These are phyloP conservation scores for Drosophila ironensis DNA, from an alignment of 1,140 invertebrate species.

Conservation along the genomic window DNA sequence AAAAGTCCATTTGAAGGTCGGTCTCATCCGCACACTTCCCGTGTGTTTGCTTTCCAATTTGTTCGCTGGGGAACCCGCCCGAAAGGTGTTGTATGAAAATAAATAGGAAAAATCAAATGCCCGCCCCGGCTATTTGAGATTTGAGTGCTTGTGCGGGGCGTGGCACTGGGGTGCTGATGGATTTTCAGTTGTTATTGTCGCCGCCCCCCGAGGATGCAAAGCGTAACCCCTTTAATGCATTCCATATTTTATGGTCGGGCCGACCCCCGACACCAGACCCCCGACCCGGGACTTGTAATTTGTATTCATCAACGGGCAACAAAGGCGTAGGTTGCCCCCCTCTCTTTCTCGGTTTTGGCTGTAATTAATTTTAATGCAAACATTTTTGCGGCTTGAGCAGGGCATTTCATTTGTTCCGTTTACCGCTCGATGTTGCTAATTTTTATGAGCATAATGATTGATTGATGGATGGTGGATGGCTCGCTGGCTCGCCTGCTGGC, in stretches of 20 bases:
- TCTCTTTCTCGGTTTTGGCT: too few relatives aligned
- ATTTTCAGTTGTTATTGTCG: conserved; percentile 35
- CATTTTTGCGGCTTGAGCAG: conserved; percentile 42
- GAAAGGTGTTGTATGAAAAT: conserved; percentile 8
- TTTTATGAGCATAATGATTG: conserved; percentile 71
- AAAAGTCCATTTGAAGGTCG: background rate
- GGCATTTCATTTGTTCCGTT: conserved; percentile 34
- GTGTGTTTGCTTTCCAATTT: conserved; percentile 23
- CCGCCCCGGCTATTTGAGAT: background rate
- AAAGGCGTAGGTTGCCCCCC: conserved; percentile 1
- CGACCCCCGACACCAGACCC: too few relatives aligned
- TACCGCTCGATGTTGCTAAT: conserved; percentile 56
- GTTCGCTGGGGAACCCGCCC: conserved; percentile 3
- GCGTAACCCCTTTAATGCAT: conserved; percentile 25
- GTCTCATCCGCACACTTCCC: background rate
- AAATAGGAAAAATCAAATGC: background rate
- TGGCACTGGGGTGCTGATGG: conserved; percentile 22
- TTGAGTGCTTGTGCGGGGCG: background rate
- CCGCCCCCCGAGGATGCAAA: too few relatives aligned
- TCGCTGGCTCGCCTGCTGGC: background rate
- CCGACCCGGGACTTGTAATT: conserved; percentile 20
- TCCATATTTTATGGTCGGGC: conserved; percentile 19
- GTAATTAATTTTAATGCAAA: conserved; percentile 71
- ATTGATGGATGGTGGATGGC: conserved; percentile 60
- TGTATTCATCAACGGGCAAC: conserved; percentile 34